Conservation (phyloP, 2,113 vertebrate species). For the Ornithorhynchus anatinus region DNA sequence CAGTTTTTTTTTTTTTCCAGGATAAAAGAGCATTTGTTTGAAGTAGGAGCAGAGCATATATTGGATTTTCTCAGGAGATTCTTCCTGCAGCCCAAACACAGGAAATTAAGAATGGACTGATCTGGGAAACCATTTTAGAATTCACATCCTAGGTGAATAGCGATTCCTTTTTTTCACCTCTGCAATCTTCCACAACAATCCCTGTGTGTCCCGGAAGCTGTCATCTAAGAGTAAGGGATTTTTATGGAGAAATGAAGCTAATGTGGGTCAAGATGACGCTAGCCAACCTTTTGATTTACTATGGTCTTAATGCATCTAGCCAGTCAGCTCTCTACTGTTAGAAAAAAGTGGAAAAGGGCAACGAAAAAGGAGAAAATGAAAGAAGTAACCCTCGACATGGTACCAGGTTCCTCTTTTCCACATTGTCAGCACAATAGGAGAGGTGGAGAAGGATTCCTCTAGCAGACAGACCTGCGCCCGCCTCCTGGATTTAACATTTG, state of each 20-base stretch:
- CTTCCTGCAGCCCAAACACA: slow-evolving; percentile 34
- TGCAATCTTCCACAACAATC: slow-evolving; percentile 41
- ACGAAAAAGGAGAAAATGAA: neutral
- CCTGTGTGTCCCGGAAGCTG: slow-evolving; percentile 31
- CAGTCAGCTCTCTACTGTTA: neutral
- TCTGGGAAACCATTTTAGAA: slow-evolving; percentile 54
- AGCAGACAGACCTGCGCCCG: too few species aligned
- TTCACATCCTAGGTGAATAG: slow-evolving; percentile 56
- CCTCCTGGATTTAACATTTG: too few species aligned
- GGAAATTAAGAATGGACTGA: slow-evolving; percentile 65
- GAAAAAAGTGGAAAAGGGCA: slow-evolving; percentile 14
- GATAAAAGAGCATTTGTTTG: slow-evolving; percentile 56
- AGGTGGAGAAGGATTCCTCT: slow-evolving; percentile 17
- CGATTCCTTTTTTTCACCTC: slow-evolving; percentile 38
- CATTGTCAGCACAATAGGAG: neutral
- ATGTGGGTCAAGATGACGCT: slow-evolving; percentile 25
- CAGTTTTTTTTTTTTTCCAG: slow-evolving; percentile 13
- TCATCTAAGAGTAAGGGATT: slow-evolving; percentile 46
- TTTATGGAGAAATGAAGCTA: slow-evolving; percentile 65
- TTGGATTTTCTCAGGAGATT: slow-evolving; percentile 47
- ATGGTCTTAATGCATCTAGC: slow-evolving; percentile 42
- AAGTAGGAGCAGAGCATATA: slow-evolving; percentile 51
- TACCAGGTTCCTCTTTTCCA: neutral
- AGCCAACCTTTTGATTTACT: slow-evolving; percentile 20
- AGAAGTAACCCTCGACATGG: slow-evolving; percentile 18